Evolutionary conservation across 2,888 invertebrate species (phyloP), one percentile per base, ranked within the genome.

Genomic region (Sphaeridia pumilis): DNA sequence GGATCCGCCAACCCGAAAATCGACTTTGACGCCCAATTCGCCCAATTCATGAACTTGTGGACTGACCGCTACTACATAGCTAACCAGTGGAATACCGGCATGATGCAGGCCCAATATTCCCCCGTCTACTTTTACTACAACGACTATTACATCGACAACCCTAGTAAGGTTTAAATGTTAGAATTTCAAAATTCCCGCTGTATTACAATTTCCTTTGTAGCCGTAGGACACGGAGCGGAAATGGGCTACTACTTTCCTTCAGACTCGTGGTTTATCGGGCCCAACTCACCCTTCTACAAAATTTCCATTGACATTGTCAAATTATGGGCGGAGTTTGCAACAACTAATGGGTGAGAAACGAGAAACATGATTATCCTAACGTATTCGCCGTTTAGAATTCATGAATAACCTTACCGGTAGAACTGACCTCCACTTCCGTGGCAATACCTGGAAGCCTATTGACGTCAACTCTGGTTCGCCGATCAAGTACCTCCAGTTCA

Each of bases 41-140:
- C 3, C 4, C 17, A 27, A 17, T 46, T 46, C 46, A 46, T 20
- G 17, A 2, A 7, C 21, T 7, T 46, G 5, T 46, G 46, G 46
- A 20, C 46, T 4, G 46, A 46, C 26, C 27, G 46, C 21, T 10
- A 28, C 10, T 46, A 46, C 31, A 25, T 20, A 12, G 17, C 46
- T 7, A 31, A 17, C 20, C 7, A 17, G 2, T 28, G 46, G 31
- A 46, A 46, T 17, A 20, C 31, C 2, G 46, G 28, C 7, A 21
- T 46, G 46, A 46, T 4, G 31, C 28, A 31, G 21, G 28, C 46
- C 4, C 17, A 20, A 25, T 17, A 28, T 24, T 21, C 46, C 14
- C 46, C 46, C 2, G 46, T 46, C 17, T 46, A 46, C n/a, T 10
- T 26, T 3, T 46, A 46, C 17, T 46, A 28, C 7, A 28, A 28